phyloP scores from a whole-genome alignment of 1,140 invertebrate genomes.

The Lerema accius region DNA sequence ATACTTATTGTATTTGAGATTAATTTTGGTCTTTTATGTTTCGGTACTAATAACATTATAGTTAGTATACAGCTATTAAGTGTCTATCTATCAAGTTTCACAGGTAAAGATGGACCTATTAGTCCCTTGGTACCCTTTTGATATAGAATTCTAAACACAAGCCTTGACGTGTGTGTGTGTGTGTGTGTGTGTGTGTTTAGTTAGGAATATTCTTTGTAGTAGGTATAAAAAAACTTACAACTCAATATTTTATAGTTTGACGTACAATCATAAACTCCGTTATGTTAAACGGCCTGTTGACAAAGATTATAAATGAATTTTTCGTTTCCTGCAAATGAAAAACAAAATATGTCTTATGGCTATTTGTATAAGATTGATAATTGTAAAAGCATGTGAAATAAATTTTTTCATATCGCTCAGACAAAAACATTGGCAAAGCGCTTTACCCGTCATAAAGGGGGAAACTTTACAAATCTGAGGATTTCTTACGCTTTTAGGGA shows the following conservation, averaged over 20 bases:
- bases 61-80: no score
- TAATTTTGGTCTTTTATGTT: no score
- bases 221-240: conserved; percentile 17
- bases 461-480: conserved; percentile 81
- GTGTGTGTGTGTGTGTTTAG: no score
- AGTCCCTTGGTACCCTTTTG: no score
- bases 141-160: no score
- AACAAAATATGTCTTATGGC: conserved; percentile 42
- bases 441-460: conserved; percentile 77
- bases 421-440: conserved; percentile 74
- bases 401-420: conserved; percentile 78
- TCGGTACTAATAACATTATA: no score
- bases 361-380: conserved; percentile 35
- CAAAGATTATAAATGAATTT: conserved; percentile 72
- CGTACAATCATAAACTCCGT: conserved; percentile 64
- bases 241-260: conserved; percentile 60
- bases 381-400: conserved; percentile 38
- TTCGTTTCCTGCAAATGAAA: conserved; percentile 35
- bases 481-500: conserved; percentile 80
- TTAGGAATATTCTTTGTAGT: no score
- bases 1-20: no score
- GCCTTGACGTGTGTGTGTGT: no score
- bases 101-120: no score
- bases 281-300: conserved; percentile 67
- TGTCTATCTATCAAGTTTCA: no score